These are phyloP conservation scores for Phragmatobia fuliginosa DNA, from an alignment of 2,888 invertebrate species.

Conservation along the genomic window DNA sequence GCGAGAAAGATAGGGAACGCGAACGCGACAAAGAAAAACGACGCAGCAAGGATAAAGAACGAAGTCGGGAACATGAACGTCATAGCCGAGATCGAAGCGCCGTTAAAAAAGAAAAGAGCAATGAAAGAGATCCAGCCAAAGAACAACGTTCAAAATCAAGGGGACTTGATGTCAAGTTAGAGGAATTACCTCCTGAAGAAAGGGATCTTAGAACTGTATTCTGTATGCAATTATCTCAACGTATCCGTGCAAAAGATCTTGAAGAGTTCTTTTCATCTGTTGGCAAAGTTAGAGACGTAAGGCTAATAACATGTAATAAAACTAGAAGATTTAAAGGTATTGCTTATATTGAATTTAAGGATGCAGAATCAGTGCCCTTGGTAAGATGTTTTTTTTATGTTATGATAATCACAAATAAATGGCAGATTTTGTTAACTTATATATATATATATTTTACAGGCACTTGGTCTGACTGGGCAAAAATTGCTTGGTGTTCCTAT, in stretches of 20 bases:
- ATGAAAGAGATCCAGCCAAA: constrained; percentile 68
- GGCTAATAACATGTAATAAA: constrained; percentile 99
- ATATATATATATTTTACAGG: constrained; percentile 82
- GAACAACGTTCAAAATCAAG: constrained; percentile 81
- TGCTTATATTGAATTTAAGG: constrained; percentile 99
- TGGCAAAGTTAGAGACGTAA: constrained; percentile 98
- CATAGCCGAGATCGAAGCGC: constrained; percentile 62
- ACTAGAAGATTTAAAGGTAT: constrained; percentile 99
- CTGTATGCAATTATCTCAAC: constrained; percentile 98
- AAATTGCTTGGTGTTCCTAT: constrained; percentile 98
- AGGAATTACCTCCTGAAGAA: constrained; percentile 97
- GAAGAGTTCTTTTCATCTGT: constrained; percentile 99
- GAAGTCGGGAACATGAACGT: constrained; percentile 75
- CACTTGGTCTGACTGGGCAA: constrained; percentile 97
- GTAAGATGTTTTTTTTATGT: constrained; percentile 81
- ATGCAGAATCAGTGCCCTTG: constrained; percentile 98
- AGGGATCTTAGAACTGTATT: constrained; percentile 99
- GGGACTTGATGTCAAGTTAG: constrained; percentile 87
- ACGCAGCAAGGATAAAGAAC: constrained; percentile 65
- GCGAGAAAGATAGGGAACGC: constrained; percentile 57
- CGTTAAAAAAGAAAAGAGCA: constrained; percentile 69
- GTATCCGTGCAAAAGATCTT: constrained; percentile 96
- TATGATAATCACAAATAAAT: neutral
- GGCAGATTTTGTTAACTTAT: neutral
- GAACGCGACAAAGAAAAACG: constrained; percentile 44